Evolutionary conservation across 2,113 vertebrate genomes (phyloP), one percentile per base, ranked within the genome.

Genomic region (Gnathochromis pfefferi): DNA sequence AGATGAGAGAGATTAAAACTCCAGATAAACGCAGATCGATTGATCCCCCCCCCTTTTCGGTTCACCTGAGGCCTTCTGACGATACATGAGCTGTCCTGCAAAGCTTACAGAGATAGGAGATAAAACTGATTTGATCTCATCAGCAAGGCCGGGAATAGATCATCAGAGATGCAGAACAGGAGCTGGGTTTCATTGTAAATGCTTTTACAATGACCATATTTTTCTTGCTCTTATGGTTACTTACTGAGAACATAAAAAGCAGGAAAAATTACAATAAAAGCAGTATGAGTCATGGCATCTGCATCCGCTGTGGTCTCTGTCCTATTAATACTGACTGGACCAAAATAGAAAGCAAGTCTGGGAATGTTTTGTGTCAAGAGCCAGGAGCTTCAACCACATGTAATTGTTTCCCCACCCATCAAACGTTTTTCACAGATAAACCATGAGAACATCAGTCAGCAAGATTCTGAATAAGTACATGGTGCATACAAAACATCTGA

Each of bases 351-450:
- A 80, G 42, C 57, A 21, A 80, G 86, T 80, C 86, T 86, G 81
- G 81, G 90, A 91, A 88, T 53, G n/a, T 54, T 85, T 83, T 81
- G 82, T 82, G 26, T 81, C 5, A 23, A 17, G 42, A 79, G 84
- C 88, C 33, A 70, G 33, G 14, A 70, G 81, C 54, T 55, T 38
- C 16, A 23, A 54, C 7, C 26, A 53, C 42, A 40, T 80, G 14
- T 83, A 80, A 88, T 85, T 82, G 83, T 93, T 92, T 87, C 82
- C 51, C 60, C 78, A 87, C 86, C 91, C 88, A 75, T 94, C 89
- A 90, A 47, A 91, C 6, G 4, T 9, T 42, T 79, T 79, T 83
- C 81, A 80, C 82, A 89, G 89, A 89, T 88, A 87, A 89, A 88
- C 33, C 49, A 84, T 26, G 54, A 58, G 60, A 86, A 60, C 42